Conservation (phyloP, 2,888 invertebrate genomes). For the Drosophila anceps region DNA sequence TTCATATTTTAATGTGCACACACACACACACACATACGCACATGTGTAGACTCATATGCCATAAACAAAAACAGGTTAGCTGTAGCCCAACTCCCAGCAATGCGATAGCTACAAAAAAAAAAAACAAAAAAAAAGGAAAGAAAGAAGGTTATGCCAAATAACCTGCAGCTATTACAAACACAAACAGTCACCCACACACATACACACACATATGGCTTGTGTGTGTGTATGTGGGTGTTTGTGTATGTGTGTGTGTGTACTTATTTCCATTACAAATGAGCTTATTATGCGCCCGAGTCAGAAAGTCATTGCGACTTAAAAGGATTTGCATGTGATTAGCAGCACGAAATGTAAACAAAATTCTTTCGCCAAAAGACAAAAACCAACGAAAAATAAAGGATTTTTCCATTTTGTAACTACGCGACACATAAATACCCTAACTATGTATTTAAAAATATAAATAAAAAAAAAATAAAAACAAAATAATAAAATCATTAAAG, state of each 20-base stretch:
- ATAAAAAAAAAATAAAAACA: background rate
- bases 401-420: background rate
- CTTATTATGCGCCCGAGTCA: slow-evolving; percentile 79
- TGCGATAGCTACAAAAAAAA: slow-evolving; percentile 56
- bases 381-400: slow-evolving; percentile 30
- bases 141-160: slow-evolving; percentile 73
- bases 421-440: slow-evolving; percentile 24
- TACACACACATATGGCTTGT: slow-evolving; percentile 12
- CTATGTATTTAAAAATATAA: background rate
- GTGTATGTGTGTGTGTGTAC: slow-evolving; percentile 43
- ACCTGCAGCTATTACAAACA: slow-evolving; percentile 77
- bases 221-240: too few species aligned
- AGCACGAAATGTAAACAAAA: slow-evolving; percentile 77
- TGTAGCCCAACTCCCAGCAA: slow-evolving; percentile 32
- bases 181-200: slow-evolving; percentile 41
- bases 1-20: slow-evolving; percentile 74
- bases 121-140: slow-evolving; percentile 11
- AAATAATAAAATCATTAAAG: too few species aligned
- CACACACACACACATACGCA: slow-evolving; percentile 10
- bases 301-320: slow-evolving; percentile 81
- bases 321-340: slow-evolving; percentile 81
- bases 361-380: slow-evolving; percentile 66
- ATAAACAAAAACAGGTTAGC: slow-evolving; percentile 65
- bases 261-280: slow-evolving; percentile 78
- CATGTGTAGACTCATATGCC: slow-evolving; percentile 26